Percentiles rank a stretch among this genome's conserved stretches.
Conservation (phyloP, 2,797 vertebrate species). For the Taenioides sp. region DNA sequence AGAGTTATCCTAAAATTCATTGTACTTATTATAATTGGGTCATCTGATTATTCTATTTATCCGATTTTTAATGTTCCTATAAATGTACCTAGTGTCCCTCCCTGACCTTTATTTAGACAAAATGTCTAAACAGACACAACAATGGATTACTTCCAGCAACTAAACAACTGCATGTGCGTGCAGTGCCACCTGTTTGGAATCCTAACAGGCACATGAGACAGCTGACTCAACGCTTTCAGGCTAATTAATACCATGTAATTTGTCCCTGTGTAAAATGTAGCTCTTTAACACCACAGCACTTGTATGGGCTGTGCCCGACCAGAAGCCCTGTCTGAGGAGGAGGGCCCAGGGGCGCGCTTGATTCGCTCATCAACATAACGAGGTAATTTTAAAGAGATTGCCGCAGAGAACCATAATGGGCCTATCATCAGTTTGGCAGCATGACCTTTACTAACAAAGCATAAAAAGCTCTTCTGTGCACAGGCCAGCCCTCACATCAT, state of each 20-base stretch:
- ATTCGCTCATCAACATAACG: slow-evolving; percentile 80
- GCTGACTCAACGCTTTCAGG: slow-evolving; percentile 49
- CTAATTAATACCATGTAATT: slow-evolving; percentile 68
- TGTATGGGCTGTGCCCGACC: slow-evolving; percentile 60
- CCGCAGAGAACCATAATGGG: slow-evolving; percentile 75
- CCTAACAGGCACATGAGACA: slow-evolving; percentile 43
- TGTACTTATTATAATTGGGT: too few relatives aligned
- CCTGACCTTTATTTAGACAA: neutral
- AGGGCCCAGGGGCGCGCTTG: slow-evolving; percentile 73
- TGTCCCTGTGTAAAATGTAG: slow-evolving; percentile 51
- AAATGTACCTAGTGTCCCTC: neutral
- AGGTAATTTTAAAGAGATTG: slow-evolving; percentile 80
- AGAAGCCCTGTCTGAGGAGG: slow-evolving; percentile 70
- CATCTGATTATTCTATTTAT: too few relatives aligned
- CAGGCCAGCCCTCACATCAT: slow-evolving; percentile 22
- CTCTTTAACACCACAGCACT: slow-evolving; percentile 47
- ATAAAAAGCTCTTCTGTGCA: slow-evolving; percentile 51
- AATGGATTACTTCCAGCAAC: neutral
- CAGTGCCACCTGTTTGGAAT: slow-evolving; percentile 51
- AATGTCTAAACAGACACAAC: neutral
- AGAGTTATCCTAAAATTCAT: too few relatives aligned
- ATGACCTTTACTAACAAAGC: slow-evolving; percentile 76
- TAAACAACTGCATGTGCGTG: slow-evolving; percentile 10
- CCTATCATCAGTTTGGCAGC: slow-evolving; percentile 67
- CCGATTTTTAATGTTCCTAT: too few relatives aligned